Conservation (phyloP, 30 jellyfish, hydroid and myxozoan genomes). For the Hydractinia symbiolongicarpus region DNA sequence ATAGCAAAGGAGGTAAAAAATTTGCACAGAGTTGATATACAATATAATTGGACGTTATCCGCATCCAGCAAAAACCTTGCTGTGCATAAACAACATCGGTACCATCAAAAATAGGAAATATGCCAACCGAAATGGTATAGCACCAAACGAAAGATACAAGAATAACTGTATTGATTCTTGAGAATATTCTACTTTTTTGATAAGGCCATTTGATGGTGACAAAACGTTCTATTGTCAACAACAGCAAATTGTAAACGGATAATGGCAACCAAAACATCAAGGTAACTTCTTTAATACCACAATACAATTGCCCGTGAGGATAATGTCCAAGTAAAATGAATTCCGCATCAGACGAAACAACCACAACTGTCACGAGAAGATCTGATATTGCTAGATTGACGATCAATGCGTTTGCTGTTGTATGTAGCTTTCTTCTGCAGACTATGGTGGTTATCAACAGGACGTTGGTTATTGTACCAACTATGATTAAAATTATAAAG, state of each 20-base stretch:
- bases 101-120: neutral
- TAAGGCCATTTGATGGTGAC: neutral
- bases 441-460: neutral
- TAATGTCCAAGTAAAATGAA: conserved; percentile 16
- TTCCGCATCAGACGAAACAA: conserved; percentile 23
- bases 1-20: neutral
- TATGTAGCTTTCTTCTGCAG: conserved; percentile 2
- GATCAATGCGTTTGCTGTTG: conserved; percentile 3
- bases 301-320: neutral
- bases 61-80: neutral
- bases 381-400: conserved; percentile 19
- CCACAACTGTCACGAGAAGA: conserved; percentile 5
- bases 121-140: neutral
- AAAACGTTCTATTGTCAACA: conserved; percentile 25
- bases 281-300: conserved; percentile 25
- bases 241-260: conserved; percentile 13
- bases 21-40: neutral
- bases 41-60: neutral
- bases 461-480: conserved; percentile 9
- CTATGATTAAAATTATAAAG: neutral
- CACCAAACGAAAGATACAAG: neutral
- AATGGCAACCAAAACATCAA: conserved; percentile 25
- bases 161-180: neutral
- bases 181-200: neutral
- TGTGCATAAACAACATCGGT: neutral